These are phyloP conservation scores for Centropyge bicolor DNA, from an alignment of 2,797 vertebrate species.

Conservation along the genomic window DNA sequence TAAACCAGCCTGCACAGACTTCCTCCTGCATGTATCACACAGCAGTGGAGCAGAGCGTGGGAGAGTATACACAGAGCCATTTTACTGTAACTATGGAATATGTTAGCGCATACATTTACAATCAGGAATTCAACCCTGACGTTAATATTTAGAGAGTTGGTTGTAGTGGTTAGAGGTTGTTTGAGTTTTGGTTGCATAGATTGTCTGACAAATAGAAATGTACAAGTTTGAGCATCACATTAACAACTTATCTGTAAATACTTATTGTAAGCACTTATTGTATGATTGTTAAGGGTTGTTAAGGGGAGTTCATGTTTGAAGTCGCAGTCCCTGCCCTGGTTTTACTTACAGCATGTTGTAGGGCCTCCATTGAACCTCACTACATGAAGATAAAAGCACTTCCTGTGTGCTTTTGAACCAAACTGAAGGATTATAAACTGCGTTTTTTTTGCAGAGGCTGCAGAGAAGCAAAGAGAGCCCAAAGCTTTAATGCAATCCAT, in stretches of 20 bases:
- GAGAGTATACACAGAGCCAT: background rate
- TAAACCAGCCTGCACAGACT: slow-evolving; percentile 5
- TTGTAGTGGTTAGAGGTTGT: background rate
- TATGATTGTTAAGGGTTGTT: background rate
- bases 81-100: background rate
- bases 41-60: background rate
- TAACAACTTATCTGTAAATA: background rate
- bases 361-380: background rate
- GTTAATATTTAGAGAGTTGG: background rate
- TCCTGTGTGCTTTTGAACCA: slow-evolving; percentile 6
- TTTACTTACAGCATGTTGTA: background rate
- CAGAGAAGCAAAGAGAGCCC: slow-evolving; percentile 12
- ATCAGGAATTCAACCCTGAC: background rate
- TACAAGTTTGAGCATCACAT: background rate
- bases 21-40: slow-evolving; percentile 1
- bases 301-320: background rate
- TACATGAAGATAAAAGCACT: background rate
- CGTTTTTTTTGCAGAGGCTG: background rate
- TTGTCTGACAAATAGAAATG: background rate
- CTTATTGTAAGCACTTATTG: background rate
- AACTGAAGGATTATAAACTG: background rate
- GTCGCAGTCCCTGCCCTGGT: background rate
- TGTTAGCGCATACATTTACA: background rate
- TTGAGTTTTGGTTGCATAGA: background rate
- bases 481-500: background rate